Evolutionary conservation across 2,113 vertebrate genomes (phyloP), one percentile per base, ranked within the genome.

Genomic region (Aythya baeri): DNA sequence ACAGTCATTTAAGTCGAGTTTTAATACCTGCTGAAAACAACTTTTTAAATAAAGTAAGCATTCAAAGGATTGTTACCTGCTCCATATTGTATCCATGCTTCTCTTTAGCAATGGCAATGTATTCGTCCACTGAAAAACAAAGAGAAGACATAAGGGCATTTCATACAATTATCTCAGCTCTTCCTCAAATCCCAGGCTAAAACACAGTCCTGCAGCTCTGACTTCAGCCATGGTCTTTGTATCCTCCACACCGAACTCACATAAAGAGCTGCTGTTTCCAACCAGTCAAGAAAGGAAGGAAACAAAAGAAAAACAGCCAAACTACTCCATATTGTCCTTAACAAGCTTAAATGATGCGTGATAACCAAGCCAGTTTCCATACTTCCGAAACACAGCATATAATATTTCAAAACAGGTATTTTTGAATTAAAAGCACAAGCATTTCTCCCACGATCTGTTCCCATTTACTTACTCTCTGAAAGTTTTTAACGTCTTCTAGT

Each of bases 81-180:
- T 99, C 99, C 99, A 99, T 99, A 96, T 99, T 99, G 98, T 99
- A 99, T 52, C 99, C 99, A 50, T 99, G 99, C 93, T 99, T 99
- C 97, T 99, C 99, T 97, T 99, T 99, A 88, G 99, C 99, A 67
- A 99, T 99, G 88, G 98, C 97, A 86, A 99, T 99, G 96, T 99
- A 99, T 77, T 99, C 99, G 6, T 99, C 99, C 98, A 99, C 99
- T 99, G 97, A 52, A 98, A 98, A 95, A 97, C 80, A 97, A 94
- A 97, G 80, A 81, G 83, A 86, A 68, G 25, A 7, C 52, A 18
- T 89, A 86, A 96, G 44, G 76, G 27, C 23, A 85, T 87, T 94
- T 88, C 16, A 50, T 54, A 21, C 4, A 54, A 32, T 3, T 3
- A 83, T 50, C 63, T 91, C 34, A 62, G 27, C 16, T 65, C 54